phyloP scores from a whole-genome alignment of 2,113 vertebrate genomes.

The Rynchops niger region DNA sequence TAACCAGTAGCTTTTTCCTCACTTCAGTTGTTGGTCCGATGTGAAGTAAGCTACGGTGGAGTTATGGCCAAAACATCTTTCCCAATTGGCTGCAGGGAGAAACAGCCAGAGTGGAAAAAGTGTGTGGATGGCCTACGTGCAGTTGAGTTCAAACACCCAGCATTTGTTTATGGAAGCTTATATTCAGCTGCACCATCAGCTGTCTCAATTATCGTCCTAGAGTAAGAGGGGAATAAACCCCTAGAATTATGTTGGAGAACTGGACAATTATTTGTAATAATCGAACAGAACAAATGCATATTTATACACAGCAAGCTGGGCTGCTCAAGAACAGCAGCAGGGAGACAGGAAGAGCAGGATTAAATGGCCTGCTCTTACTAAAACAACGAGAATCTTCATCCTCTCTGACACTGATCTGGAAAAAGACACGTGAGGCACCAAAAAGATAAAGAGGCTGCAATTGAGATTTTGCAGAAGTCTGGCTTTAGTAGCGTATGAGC shows the following conservation, averaged over 20 bases:
- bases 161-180: background rate
- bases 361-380: background rate
- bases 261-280: background rate
- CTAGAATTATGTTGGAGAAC: background rate
- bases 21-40: background rate
- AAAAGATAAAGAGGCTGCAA: background rate
- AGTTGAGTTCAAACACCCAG: background rate
- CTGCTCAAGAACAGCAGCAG: background rate
- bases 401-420: background rate
- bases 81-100: background rate
- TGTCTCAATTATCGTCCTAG: background rate
- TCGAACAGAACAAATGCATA: background rate
- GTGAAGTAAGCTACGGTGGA: conserved; percentile 47
- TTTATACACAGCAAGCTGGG: background rate
- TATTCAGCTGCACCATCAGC: background rate
- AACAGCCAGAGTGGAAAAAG: conserved; percentile 45
- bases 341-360: background rate
- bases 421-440: background rate
- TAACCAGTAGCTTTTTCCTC: conserved; percentile 29
- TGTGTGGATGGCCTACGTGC: conserved; percentile 2
- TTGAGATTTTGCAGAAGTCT: background rate
- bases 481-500: background rate
- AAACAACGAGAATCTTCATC: background rate
- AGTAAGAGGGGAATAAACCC: background rate
- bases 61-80: conserved; percentile 36